Evolutionary conservation across 2,888 invertebrate genomes (phyloP), one percentile per base, ranked within the genome.

Genomic region (Aproaerema taeniolella): DNA sequence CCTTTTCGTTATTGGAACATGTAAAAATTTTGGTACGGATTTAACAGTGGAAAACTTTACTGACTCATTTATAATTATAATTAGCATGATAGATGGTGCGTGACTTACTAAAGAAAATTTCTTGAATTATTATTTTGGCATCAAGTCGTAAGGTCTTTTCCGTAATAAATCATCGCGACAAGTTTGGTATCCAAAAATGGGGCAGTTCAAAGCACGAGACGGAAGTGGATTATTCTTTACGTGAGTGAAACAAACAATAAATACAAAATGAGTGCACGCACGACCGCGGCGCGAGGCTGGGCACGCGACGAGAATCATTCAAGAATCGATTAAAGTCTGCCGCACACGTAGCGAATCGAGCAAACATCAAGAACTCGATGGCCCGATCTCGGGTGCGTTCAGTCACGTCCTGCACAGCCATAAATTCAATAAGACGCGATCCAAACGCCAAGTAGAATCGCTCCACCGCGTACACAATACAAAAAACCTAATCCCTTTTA

Each of bases 341-440:
- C 67, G 55, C 70, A 72, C 77, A 75, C 73, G 76, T 73, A 64
- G 69, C 24, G 59, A 67, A 68, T 64, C 67, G 73, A 72, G 65
- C 73, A 78, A 77, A 78, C 77, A 75, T 58, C 65, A 70, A 55
- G 54, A 67, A 64, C 62, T 61, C 67, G 70, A 65, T 67, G 68
- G 66, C 55, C 67, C 67, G 67, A 58, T 62, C 67, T 53, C 61
- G 52, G 53, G 49, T 52, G 53, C 55, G 59, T 57, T 59, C 50
- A 53, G 67, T 76, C 81, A 78, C 81, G 77, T 80, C 51, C 61
- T 47, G 41, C 53, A 52, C 44, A 66, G 58, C 72, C 64, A 75
- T 80, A 79, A 38, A 80, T 80, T 79, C 78, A 80, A 80, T 79
- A 78, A 77, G 67, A 62, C 59, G 61, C 69, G 61, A 76, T 70